Percentiles rank a stretch among this genome's conserved stretches.
Evolutionary conservation across 2,113 vertebrate genomes (phyloP).

Genomic region (Mellivora capensis): DNA sequence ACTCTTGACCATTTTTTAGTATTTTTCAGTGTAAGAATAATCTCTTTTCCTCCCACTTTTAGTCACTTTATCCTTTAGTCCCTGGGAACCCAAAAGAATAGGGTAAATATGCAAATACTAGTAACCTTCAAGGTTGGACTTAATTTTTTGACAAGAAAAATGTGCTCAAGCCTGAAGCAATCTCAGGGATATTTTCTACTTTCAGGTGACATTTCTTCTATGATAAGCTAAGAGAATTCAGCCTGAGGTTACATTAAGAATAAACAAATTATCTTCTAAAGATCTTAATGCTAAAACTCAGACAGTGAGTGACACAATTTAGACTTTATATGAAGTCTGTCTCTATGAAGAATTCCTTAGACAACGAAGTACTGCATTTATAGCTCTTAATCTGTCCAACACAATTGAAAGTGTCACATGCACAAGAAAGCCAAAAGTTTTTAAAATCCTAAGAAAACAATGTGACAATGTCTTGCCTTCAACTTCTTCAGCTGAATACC

Average conservation of each 20-base stretch:
- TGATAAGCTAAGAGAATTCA: constrained; percentile 14
- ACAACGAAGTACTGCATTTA: constrained; percentile 37
- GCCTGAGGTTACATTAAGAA: constrained; percentile 5
- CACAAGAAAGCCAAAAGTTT: background rate
- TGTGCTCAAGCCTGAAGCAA: background rate
- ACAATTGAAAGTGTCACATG: constrained; percentile 53
- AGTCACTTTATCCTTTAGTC: background rate
- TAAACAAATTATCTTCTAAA: constrained; percentile 60
- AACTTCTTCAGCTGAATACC: background rate
- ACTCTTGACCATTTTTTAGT: background rate
- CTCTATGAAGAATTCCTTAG: constrained; percentile 55
- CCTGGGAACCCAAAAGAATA: background rate
- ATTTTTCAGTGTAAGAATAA: background rate
- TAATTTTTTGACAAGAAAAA: constrained; percentile 35
- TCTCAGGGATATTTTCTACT: constrained; percentile 13
- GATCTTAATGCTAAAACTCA: constrained; percentile 42
- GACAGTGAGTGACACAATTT: constrained; percentile 46
- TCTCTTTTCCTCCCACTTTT: background rate
- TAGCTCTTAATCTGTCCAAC: constrained; percentile 38
- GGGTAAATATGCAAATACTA: background rate
- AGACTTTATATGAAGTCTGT: constrained; percentile 46
- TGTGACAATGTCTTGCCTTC: constrained; percentile 38
- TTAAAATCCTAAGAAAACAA: constrained; percentile 17
- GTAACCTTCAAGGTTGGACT: background rate
- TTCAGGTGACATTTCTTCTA: constrained; percentile 21